Percentiles rank a stretch among this genome's conserved stretches.
Evolutionary conservation across 1,140 invertebrate species (phyloP).

Genomic region (Cephus cinctus): DNA sequence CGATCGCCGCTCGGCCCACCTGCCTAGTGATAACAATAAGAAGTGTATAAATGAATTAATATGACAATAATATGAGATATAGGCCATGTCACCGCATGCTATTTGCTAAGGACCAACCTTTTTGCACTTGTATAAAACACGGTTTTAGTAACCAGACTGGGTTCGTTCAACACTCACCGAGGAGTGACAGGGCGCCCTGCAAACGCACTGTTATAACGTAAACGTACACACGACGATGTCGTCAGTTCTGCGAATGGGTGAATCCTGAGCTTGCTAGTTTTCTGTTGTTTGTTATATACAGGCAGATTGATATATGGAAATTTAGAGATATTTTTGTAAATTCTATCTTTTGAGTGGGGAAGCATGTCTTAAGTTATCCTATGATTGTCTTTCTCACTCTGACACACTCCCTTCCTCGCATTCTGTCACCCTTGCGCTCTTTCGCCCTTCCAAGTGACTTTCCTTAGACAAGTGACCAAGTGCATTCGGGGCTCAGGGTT

Average conservation of each 20-base stretch:
- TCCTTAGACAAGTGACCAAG: no score
- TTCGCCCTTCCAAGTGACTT: no score
- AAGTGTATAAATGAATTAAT: slow-evolving; percentile 8
- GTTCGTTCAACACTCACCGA: slow-evolving; percentile 53
- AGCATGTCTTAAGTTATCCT: no score
- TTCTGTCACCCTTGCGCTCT: no score
- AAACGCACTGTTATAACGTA: slow-evolving; percentile 56
- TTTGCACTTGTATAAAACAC: slow-evolving; percentile 56
- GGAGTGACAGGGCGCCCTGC: slow-evolving; percentile 54
- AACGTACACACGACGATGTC: slow-evolving; percentile 39
- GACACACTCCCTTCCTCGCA: no score
- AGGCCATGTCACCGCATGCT: slow-evolving; percentile 57
- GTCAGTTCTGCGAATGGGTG: slow-evolving; percentile 36
- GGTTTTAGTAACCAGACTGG: slow-evolving; percentile 57
- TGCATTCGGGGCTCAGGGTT: no score
- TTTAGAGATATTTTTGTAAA: no score
- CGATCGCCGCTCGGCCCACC: slow-evolving; percentile 34
- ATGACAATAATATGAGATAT: slow-evolving; percentile 29
- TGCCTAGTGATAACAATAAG: slow-evolving; percentile 31
- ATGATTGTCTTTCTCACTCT: no score
- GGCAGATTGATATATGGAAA: no score
- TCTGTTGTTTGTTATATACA: neutral
- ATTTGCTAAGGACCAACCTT: slow-evolving; percentile 58
- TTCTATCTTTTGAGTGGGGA: no score
- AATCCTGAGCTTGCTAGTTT: slow-evolving; percentile 35